Evolutionary conservation across 2,113 vertebrate species (phyloP).

Genomic region (Hymenochirus boettgeri): DNA sequence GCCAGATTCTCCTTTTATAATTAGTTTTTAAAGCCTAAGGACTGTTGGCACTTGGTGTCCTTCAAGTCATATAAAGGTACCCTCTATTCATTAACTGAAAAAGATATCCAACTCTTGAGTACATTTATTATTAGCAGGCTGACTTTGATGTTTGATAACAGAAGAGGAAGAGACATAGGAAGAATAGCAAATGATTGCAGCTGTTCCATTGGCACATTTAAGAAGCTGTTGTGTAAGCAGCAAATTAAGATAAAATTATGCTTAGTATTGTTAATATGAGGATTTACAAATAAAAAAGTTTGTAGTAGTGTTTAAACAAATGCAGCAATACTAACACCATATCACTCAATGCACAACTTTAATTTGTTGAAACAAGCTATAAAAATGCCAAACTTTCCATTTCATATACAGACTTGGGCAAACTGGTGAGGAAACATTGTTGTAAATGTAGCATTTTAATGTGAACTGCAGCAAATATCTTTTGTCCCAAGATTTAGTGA

Average conservation of each 20-base stretch:
- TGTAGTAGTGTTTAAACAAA: too few relatives aligned
- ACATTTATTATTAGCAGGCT: slow-evolving; percentile 50
- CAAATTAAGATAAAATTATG: slow-evolving; percentile 2
- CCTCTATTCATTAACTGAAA: slow-evolving; percentile 52
- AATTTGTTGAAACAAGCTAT: neutral
- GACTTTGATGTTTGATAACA: slow-evolving; percentile 43
- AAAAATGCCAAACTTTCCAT: too few relatives aligned
- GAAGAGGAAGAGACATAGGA: slow-evolving; percentile 25
- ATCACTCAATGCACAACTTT: neutral
- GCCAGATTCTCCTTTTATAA: slow-evolving; percentile 49
- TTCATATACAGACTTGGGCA: too few relatives aligned
- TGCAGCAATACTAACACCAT: too few relatives aligned
- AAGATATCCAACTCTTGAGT: slow-evolving; percentile 43
- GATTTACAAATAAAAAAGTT: too few relatives aligned
- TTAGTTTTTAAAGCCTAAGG: slow-evolving; percentile 56
- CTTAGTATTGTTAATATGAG: slow-evolving; percentile 18
- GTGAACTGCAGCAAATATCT: slow-evolving; percentile 11
- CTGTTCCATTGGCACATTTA: slow-evolving; percentile 19
- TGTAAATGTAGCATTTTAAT: slow-evolving; percentile 29
- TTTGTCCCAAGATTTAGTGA: slow-evolving; percentile 11
- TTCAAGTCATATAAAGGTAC: slow-evolving; percentile 54
- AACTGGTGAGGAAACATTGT: too few relatives aligned
- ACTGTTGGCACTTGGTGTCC: slow-evolving; percentile 51
- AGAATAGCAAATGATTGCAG: slow-evolving; percentile 36
- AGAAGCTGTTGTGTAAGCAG: slow-evolving; percentile 5